Base-by-base conservation (phyloP, 2,113 vertebrate species). In the Carettochelys insculpta region DNA sequence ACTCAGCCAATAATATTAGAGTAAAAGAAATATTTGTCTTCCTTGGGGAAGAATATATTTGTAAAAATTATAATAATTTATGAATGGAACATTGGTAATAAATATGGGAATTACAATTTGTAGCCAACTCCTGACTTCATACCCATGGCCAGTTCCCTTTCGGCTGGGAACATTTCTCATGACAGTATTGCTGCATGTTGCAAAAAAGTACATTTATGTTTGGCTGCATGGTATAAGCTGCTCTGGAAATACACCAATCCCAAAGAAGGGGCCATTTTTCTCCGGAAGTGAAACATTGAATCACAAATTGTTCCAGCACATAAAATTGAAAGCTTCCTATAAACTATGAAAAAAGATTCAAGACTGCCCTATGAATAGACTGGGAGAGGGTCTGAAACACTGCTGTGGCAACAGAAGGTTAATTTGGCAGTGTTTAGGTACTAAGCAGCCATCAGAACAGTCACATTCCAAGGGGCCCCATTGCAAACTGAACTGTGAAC, bases 381-480 rank as follows among this genome's bases (percentile, higher is more conserved):
- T 80, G 77, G 85, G 93, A 3, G 91, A 92, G 85, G 81, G 89
- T 93, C 91, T 94, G 93, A 94, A 94, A 93, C 87, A 94, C 75
- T 89, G 89, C 92, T 89, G 76, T 95, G 95, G 90, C 89, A 94
- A 87, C 84, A 91, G 89, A 83, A 90, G 65, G 75, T 89, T 78
- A 93, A 94, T 88, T 90, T 96, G 91, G 76, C 5, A 88, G 92
- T 90, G 87, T 93, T 91, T 89, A 88, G 68, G 90, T 97, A 93
- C 87, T 38, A 95, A 93, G 79, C 93, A 90, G 82, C 88, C 90
- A 87, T 92, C 1, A 51, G 94, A 94, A 93, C 87, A 1, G 79
- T 78, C 87, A 90, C 91, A 94, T 96, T 95, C 92, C 92, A 68
- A 77, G 92, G 95, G 93, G 91, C 92, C 94, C 94, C 5, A 7